A percentile compares a stretch with the other conserved stretches of the same genome.
These are phyloP conservation scores for chimpanzee (Pan troglodytes) DNA, from an alignment of 2,113 vertebrate genomes.

Conservation along the genomic window NHGRI_mPanTro3-v2.1_pri NC_072413.2:99058501-99059000, in stretches of 20 bases:
- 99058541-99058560: neutral
- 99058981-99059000: neutral
- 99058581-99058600: neutral
- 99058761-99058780: slow-evolving; percentile 44
- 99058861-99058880: slow-evolving; percentile 78
- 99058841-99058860: slow-evolving; percentile 78
- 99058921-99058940: neutral
- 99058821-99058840: slow-evolving; percentile 80
- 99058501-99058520: neutral
- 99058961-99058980: neutral
- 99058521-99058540: neutral
- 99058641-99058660: neutral
- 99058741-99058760: slow-evolving; percentile 68
- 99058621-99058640: rapidly evolving
- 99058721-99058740: slow-evolving; percentile 47
- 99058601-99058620: neutral
- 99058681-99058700: neutral
- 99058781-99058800: slow-evolving; percentile 20
- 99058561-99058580: neutral
- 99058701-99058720: neutral
- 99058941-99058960: slow-evolving; percentile 41
- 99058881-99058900: slow-evolving; percentile 81
- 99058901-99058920: slow-evolving; percentile 74
- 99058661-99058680: rapidly evolving
- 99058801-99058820: slow-evolving; percentile 56